Base-by-base conservation (phyloP, 2,797 vertebrate genomes). In the Gymnothorax javanicus region DNA sequence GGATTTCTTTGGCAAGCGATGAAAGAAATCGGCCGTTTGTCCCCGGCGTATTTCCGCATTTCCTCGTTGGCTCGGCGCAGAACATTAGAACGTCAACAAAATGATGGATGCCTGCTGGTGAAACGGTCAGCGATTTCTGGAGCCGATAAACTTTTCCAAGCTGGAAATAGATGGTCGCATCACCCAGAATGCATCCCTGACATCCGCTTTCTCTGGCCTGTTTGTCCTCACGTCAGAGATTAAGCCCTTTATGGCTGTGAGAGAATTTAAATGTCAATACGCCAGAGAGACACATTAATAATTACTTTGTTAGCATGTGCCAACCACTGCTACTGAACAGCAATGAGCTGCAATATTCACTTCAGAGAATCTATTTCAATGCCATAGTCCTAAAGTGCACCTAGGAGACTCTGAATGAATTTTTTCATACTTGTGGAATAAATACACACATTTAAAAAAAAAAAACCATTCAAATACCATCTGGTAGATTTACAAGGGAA, bases 141-240 rank as follows among this genome's bases (percentile, higher is more conserved):
- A 96, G 93, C 92, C 93, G 91, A 90, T 94, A 94, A 97, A 96
- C 95, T 93, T 96, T 95, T 94, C 90, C 93, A 95, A 96, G 88
- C 93, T 95, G 94, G 95, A 95, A 97, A 97, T 96, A 97, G 97
- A 96, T 96, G 96, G 94, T 93, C 95, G 91, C 93, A 95, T 96
- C 96, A 96, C 95, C 95, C 94, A 93, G 94, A 96, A 97, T 97
- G 97, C 96, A 97, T 97, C 96, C 97, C 94, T 95, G 97, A 97
- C 96, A 96, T 96, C 96, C 96, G 94, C 94, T 94, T n/a, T 92
- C 93, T 90, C 90, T 94, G 94, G 91, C 94, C 96, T 97, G 97
- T 91, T 94, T 94, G 95, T 92, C 96, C 91, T 92, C 92, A 93
- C 96, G 93, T 95, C 94, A 96, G 96, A 94, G 94, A 94, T 96